Evolutionary conservation across 2,888 invertebrate genomes (phyloP).

Genomic region (Caenorhabditis imperialis): DNA sequence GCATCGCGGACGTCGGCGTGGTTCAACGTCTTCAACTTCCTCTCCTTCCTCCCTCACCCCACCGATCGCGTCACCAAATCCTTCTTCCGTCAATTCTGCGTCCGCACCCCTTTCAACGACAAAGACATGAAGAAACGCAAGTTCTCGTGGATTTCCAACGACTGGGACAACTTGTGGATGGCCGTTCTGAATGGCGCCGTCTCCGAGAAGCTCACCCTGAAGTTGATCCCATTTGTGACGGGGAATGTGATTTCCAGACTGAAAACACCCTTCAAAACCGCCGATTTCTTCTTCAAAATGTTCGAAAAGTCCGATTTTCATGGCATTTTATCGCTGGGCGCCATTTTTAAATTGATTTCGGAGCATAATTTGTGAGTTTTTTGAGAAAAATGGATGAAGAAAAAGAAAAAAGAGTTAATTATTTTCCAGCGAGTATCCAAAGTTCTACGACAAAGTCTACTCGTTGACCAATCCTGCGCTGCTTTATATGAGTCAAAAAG

Average conservation of each 20-base stretch:
- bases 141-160: constrained; percentile 22
- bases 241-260: constrained; percentile 61
- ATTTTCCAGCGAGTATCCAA: constrained; percentile 87
- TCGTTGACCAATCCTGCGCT: constrained; percentile 92
- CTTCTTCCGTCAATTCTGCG: constrained; percentile 40
- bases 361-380: constrained; percentile 87
- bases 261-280: constrained; percentile 59
- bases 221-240: constrained; percentile 59
- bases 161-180: constrained; percentile 54
- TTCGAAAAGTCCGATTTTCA: constrained; percentile 83
- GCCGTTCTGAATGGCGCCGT: constrained; percentile 46
- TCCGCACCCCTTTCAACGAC: constrained; percentile 26
- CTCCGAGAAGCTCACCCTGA: constrained; percentile 42
- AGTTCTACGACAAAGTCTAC: constrained; percentile 94
- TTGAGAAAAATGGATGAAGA: constrained; percentile 6
- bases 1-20: constrained; percentile 23
- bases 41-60: constrained; percentile 51
- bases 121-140: constrained; percentile 32
- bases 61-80: constrained; percentile 35
- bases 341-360: constrained; percentile 90
- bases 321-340: constrained; percentile 91
- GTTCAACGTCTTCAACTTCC: constrained; percentile 56
- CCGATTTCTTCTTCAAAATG: constrained; percentile 67
- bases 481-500: constrained; percentile 91
- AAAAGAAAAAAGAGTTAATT: constrained; percentile 1